These are phyloP conservation scores for Selenia dentaria DNA, from an alignment of 2,888 invertebrate genomes.

Conservation along the genomic window DNA sequence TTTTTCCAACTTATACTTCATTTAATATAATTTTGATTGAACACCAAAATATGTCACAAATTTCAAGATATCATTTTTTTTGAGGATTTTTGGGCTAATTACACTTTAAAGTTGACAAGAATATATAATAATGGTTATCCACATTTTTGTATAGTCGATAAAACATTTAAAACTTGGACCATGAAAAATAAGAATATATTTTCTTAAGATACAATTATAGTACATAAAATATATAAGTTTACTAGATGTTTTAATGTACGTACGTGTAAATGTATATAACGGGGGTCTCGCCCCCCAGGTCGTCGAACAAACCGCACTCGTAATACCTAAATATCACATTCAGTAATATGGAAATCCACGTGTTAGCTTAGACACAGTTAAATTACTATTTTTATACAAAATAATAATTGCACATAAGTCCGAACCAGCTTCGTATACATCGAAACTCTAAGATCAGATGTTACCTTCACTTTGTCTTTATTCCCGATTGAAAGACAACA, in stretches of 20 bases:
- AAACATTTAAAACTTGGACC: constrained; percentile 85
- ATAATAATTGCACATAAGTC: constrained; percentile 85
- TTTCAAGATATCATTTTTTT: constrained; percentile 79
- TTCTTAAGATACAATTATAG: constrained; percentile 84
- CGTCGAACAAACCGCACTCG: constrained; percentile 75
- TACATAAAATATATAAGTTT: constrained; percentile 85
- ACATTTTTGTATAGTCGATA: constrained; percentile 84
- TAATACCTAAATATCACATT: constrained; percentile 85
- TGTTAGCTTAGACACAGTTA: constrained; percentile 82
- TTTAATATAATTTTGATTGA: constrained; percentile 78
- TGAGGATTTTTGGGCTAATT: constrained; percentile 75
- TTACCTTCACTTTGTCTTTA: constrained; percentile 40
- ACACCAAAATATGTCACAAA: constrained; percentile 83
- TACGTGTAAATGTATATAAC: constrained; percentile 65
- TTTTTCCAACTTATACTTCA: constrained; percentile 74
- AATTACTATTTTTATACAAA: constrained; percentile 82
- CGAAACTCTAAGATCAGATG: constrained; percentile 49
- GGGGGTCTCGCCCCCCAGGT: constrained; percentile 48
- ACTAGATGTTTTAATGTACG: constrained; percentile 78
- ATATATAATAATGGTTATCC: constrained; percentile 80
- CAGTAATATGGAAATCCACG: constrained; percentile 84
- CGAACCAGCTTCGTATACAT: constrained; percentile 56
- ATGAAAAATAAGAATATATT: constrained; percentile 85
- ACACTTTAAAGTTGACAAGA: constrained; percentile 80
- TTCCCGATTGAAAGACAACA: constrained; percentile 57